Evolutionary conservation across 2,113 vertebrate genomes (phyloP), one percentile per base, ranked within the genome.

Genomic region (Macquaria australasica): DNA sequence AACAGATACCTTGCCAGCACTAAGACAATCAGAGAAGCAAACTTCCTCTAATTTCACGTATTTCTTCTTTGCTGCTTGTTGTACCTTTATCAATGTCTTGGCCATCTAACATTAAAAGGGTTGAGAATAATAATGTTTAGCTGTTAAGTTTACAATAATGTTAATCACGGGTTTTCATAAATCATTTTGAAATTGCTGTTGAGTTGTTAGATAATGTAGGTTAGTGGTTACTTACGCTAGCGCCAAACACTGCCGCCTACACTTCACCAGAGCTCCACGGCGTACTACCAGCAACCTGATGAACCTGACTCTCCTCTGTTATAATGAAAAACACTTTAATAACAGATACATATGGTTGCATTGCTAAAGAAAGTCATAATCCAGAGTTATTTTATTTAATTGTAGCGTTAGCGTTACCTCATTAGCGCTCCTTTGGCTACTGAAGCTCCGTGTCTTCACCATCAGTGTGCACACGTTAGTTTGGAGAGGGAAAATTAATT

Each of bases 1-100:
- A 41, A 25, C 23, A 73, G 16, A 51, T 39, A 51, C 14, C 72
- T 60, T 45, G 45, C 72, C 55, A 21, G 55, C 37, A 59, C 39
- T 25, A 7, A 50, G 25, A 51, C 51, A 63, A 23, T 31, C 43
- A 9, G 73, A 37, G 45, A 77, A 64, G 60, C 43, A 4, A 37
- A 37, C 37, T 63, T 77, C 59, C 8, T 77, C 20, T 25, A 76
- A 2, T 76, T 64, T 76, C 21, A 75, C 39, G 31, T 48, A 60
- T 48, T 74, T 74, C 56, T 74, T 74, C n/a, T 28, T 37, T 56
- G 10, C 3, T 12, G 51, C 70, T 23, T 1, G 20, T 55, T 55
- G 28, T 73, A 73, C 70, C 21, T 73, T 73, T 31, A 73, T n/a
- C 51, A 73, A 3, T 8, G 14, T 68, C 66, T 68, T 68, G 62